Evolutionary conservation across 2,888 invertebrate genomes (phyloP).

Genomic region (Pristionchus japonicus): DNA sequence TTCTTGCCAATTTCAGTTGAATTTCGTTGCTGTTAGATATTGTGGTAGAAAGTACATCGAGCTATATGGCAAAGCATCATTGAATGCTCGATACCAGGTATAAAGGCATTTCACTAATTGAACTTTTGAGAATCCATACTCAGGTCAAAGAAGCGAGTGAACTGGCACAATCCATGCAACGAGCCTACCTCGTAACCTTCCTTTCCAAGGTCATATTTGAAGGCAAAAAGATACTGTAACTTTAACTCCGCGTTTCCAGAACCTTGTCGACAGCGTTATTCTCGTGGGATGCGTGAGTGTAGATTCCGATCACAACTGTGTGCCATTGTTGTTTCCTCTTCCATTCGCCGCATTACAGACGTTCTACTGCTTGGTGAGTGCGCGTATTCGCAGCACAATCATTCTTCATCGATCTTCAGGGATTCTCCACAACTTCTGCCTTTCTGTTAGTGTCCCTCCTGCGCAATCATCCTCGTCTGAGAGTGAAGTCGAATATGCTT

Average conservation of each 20-base stretch:
- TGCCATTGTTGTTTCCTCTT: neutral
- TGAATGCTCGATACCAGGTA: slow-evolving; percentile 18
- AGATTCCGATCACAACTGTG: neutral
- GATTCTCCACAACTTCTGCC: neutral
- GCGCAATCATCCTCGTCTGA: neutral
- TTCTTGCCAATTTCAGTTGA: no score
- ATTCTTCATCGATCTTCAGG: no score
- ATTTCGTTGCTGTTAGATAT: neutral
- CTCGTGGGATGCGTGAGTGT: neutral
- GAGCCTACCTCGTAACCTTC: neutral
- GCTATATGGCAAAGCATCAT: neutral
- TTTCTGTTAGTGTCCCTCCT: neutral
- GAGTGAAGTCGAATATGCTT: neutral
- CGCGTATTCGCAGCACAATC: no score
- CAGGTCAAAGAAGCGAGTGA: slow-evolving; percentile 17
- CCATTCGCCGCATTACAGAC: neutral
- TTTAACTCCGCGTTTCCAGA: no score
- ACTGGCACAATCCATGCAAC: neutral
- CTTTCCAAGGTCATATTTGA: neutral
- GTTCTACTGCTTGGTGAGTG: neutral
- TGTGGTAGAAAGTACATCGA: neutral
- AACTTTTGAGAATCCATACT: neutral
- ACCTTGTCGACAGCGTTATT: neutral
- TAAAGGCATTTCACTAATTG: no score
- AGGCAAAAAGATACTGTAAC: no score